Evolutionary conservation across 2,113 vertebrate genomes (phyloP).

Genomic region (Melanotaenia duboulayi): DNA sequence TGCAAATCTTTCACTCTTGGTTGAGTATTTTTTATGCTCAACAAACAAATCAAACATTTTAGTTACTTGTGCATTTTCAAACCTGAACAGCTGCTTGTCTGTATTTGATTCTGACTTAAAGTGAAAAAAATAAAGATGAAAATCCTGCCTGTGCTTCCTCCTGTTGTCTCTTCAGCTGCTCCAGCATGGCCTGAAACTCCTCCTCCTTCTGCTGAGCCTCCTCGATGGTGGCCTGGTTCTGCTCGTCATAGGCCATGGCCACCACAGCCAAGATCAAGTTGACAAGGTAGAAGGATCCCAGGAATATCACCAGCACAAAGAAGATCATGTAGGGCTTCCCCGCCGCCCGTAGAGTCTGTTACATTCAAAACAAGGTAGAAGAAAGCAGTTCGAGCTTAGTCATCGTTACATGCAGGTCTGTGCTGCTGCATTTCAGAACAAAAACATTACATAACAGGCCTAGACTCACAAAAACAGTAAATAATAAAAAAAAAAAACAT

Average conservation of each 20-base stretch:
- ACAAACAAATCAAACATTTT: background rate
- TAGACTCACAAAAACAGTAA: too few relatives aligned
- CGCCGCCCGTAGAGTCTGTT: slow-evolving; percentile 92
- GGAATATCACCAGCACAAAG: slow-evolving; percentile 97
- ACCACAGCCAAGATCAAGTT: slow-evolving; percentile 98
- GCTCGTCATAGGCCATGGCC: slow-evolving; percentile 98
- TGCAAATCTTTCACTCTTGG: too few relatives aligned
- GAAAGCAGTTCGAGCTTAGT: too few relatives aligned
- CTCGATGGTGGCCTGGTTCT: slow-evolving; percentile 96
- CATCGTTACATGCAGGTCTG: too few relatives aligned
- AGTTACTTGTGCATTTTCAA: background rate
- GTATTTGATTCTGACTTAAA: background rate
- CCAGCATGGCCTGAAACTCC: slow-evolving; percentile 97
- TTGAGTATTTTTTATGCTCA: background rate
- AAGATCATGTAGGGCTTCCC: slow-evolving; percentile 99
- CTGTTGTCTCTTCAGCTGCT: slow-evolving; percentile 96
- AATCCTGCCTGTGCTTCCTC: slow-evolving; percentile 93
- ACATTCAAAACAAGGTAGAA: background rate
- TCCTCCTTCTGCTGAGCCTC: slow-evolving; percentile 96
- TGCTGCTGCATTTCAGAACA: too few relatives aligned
- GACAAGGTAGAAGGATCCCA: slow-evolving; percentile 98
- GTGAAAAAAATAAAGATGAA: background rate
- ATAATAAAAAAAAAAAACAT: too few relatives aligned
- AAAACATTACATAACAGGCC: background rate
- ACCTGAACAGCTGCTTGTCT: background rate